Evolutionary conservation across 2,797 vertebrate species (phyloP), one percentile per base, ranked within the genome.

Genomic region (Florisuga fusca): DNA sequence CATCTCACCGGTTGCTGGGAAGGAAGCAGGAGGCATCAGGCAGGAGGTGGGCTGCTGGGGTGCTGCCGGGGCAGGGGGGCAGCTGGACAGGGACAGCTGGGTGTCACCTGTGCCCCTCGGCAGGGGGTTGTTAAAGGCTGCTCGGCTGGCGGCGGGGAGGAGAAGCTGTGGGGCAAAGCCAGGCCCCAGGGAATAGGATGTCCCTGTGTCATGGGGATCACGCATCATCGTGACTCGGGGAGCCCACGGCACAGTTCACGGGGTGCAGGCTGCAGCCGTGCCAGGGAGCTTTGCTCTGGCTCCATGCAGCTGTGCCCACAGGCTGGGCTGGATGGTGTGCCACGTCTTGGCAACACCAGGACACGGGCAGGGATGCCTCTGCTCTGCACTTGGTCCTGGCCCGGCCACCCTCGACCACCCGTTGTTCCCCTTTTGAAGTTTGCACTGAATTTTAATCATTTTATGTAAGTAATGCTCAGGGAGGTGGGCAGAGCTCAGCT

Each of bases 211-310:
- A 0, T 4, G 38, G 46, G 31, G n/a, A 4, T 20, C 0, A 3
- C 8, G 25, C 46, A 16, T 7, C 3, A 0, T 10, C 1, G 7
- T 34, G 80, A 17, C 48, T 58, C 29, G 1, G 48, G 69, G 36
- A 36, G 6, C 34, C 8, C 31, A 2, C 0, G 12, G 36, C 48
- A 27, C 54, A 2, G 53, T 22, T 26, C 31, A 13, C 5, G 12
- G 0, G 0, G 4, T 0, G 2, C 0, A 15, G 46, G 43, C 20
- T 19, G 5, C 48, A 4, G 0, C 1, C 18, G 8, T 29, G 38
- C 71, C 58, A 0, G 2, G 27, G 25, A 9, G 6, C 50, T 67
- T 13, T 4, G 22, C 22, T 71, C 41, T 26, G 77, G 19, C 62
- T 64, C 53, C 20, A 5, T 2, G 36, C n/a, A 31, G 73, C 53